Evolutionary conservation across 1,140 invertebrate genomes (phyloP), one percentile per base, ranked within the genome.

Genomic region (Pogonognathellus flavescens): DNA sequence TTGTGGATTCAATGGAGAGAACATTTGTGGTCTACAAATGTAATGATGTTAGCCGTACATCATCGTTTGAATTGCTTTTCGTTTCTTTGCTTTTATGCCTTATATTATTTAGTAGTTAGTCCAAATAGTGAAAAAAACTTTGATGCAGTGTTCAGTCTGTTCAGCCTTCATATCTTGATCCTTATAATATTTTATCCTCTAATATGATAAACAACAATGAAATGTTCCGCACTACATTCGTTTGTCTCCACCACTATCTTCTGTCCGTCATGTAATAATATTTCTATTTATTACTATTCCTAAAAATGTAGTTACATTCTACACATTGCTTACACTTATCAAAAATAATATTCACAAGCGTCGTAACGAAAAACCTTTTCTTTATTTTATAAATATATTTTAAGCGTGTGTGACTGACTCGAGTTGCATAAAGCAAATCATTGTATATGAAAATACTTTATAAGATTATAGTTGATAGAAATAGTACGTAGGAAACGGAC

Each of bases 21-120:
- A 59, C 70, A 66, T 86, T 86, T 86, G 86, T 82, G 86, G 86
- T 86, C 59, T 20, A 53, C 31, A 60, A 59, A 84, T 84, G 66
- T 84, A 80, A 84, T 84, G 82, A 81, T 59, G 70, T 76, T 76
- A 76, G 70, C 70, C 14, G 70, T 50, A 41, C 31, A 41, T 41
- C 31, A 41, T 41, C 16, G 70, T 76, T 76, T 76, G 70, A 76
- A 76, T 76, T 76, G 70, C 70, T 76, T 50, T 76, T 76, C 41
- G 31, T 76, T 76, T 76, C 70, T 50, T 49, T 41, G 25, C 70
- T 31, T 66, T 41, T 76, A 76, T 76, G 41, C 16, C 14, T 76
- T 31, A 70, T 70, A 25, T 25, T 16, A 25, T 13, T 2, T 66
- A 31, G 7, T 22, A 31, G 11, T 25, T 41, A 41, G 62, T 25